These are phyloP conservation scores for Leucophora obtusa DNA, from an alignment of 2,888 invertebrate species.

Conservation along the genomic window DNA sequence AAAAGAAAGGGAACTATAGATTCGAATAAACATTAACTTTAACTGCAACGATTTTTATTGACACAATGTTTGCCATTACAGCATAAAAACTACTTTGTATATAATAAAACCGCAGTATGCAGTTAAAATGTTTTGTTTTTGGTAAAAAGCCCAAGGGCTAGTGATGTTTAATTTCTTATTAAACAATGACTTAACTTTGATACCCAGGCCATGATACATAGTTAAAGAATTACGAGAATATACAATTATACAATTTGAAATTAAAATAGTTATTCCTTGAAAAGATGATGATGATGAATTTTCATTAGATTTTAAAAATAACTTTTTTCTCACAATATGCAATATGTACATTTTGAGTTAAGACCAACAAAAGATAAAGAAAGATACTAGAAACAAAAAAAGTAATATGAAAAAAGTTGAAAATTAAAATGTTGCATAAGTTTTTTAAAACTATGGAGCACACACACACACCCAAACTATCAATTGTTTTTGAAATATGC, in stretches of 20 bases:
- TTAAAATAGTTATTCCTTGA: conserved; percentile 39
- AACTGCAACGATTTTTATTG: not conserved
- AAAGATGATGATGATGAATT: conserved; percentile 40
- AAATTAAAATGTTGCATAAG: conserved; percentile 55
- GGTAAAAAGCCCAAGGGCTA: conserved; percentile 34
- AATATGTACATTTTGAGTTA: conserved; percentile 14
- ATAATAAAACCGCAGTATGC: conserved; percentile 7
- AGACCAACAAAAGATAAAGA: conserved; percentile 22
- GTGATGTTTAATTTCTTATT: conserved; percentile 56
- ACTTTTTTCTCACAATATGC: conserved; percentile 12
- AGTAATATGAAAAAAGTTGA: conserved; percentile 38
- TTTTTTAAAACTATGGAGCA: not conserved
- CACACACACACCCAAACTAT: not conserved
- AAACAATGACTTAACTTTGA: conserved; percentile 59
- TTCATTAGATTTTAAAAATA: conserved; percentile 34
- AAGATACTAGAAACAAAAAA: conserved; percentile 4
- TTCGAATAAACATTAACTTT: not conserved
- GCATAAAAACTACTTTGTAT: not conserved
- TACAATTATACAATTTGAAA: conserved; percentile 58
- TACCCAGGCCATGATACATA: conserved; percentile 23
- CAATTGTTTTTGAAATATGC: conserved; percentile 47
- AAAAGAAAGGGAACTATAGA: not conserved
- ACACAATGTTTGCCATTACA: not conserved
- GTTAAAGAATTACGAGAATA: conserved; percentile 51
- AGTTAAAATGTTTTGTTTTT: conserved; percentile 4